A percentile compares a stretch with the other conserved stretches of the same genome.
phyloP scores from a whole-genome alignment of 2,888 invertebrate genomes.

The Drosophila falleni region DNA sequence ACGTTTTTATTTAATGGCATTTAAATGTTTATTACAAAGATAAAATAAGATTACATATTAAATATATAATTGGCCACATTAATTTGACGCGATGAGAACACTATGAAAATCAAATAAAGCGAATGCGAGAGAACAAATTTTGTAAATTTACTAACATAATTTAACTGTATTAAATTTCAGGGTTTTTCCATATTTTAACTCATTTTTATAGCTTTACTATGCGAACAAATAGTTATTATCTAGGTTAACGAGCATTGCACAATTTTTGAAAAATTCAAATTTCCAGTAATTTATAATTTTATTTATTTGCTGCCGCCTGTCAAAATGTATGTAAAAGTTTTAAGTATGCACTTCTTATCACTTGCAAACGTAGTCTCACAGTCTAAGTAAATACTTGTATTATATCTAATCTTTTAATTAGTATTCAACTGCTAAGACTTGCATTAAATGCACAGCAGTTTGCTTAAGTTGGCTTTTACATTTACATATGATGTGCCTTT shows the following conservation, averaged over 20 bases:
- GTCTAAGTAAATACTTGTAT: slow-evolving; percentile 7
- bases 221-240: background rate
- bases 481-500: slow-evolving; percentile 7
- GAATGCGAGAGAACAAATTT: background rate
- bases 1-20: slow-evolving; percentile 1
- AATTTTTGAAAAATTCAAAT: background rate
- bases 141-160: background rate
- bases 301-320: background rate
- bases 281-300: background rate
- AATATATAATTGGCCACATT: background rate
- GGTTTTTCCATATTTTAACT: background rate
- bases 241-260: background rate
- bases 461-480: slow-evolving; percentile 12
- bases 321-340: background rate
- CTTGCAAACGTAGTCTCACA: slow-evolving; percentile 4
- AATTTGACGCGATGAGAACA: background rate
- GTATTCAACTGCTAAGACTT: slow-evolving; percentile 14
- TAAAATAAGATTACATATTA: slow-evolving; percentile 2
- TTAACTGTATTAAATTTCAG: background rate
- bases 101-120: background rate
- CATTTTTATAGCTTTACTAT: background rate
- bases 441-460: slow-evolving; percentile 1
- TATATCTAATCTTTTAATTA: slow-evolving; percentile 47
- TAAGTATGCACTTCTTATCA: slow-evolving; percentile 4
- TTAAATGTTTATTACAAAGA: slow-evolving; percentile 9